phyloP scores from a whole-genome alignment of 2,888 invertebrate genomes.

The Entomobrya multifasciata region DNA sequence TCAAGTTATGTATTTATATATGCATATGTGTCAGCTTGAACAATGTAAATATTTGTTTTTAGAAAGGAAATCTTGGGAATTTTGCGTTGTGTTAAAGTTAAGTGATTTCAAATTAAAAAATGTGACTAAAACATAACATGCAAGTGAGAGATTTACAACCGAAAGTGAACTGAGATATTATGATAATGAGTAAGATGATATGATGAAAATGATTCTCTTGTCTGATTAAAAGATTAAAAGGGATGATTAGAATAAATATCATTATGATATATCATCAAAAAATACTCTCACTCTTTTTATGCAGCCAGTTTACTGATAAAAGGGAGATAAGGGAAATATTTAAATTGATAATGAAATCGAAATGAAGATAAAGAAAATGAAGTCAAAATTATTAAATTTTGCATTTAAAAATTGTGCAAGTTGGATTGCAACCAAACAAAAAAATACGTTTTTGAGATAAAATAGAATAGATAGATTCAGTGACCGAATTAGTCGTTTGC shows the following conservation, averaged over 20 bases:
- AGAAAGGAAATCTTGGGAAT: neutral
- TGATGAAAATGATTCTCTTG: neutral
- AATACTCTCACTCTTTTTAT: too few species aligned
- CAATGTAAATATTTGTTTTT: constrained; percentile 34
- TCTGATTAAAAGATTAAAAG: constrained; percentile 26
- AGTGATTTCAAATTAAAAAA: constrained; percentile 21
- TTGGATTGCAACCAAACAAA: too few species aligned
- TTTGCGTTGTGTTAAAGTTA: neutral
- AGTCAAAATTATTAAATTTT: too few species aligned
- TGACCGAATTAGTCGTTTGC: too few species aligned
- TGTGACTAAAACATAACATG: too few species aligned
- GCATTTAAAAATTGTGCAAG: too few species aligned
- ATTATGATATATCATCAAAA: too few species aligned
- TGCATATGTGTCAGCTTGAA: constrained; percentile 18
- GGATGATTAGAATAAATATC: neutral
- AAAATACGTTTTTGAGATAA: too few species aligned
- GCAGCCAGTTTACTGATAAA: neutral
- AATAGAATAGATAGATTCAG: too few species aligned
- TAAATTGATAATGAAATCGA: neutral
- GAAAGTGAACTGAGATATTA: constrained; percentile 23
- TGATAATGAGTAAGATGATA: constrained; percentile 42
- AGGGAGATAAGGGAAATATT: neutral
- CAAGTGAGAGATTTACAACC: constrained; percentile 57
- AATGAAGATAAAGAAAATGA: too few species aligned
- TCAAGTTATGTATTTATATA: too few species aligned